Evolutionary conservation across 2,797 vertebrate genomes (phyloP).

Genomic region (Hippocampus kuda): DNA sequence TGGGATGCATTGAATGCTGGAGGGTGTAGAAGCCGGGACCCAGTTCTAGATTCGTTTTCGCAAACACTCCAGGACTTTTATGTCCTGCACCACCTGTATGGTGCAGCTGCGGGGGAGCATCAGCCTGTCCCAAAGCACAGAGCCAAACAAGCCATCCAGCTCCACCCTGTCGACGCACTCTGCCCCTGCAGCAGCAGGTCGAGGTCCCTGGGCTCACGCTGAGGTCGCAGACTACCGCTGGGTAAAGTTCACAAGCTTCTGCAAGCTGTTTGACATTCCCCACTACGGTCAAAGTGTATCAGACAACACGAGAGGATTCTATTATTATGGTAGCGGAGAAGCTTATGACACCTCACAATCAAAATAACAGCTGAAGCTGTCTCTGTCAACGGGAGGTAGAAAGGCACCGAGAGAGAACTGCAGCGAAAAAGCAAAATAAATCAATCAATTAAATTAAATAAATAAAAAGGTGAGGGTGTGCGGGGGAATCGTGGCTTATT

Average conservation of each 20-base stretch:
- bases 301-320: constrained; percentile 54
- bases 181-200: constrained; percentile 50
- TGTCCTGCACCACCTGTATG: constrained; percentile 49
- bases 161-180: constrained; percentile 29
- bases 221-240: constrained; percentile 52
- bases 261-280: constrained; percentile 67
- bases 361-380: constrained; percentile 16
- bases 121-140: constrained; percentile 49
- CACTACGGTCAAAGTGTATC: constrained; percentile 65
- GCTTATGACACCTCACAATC: constrained; percentile 17
- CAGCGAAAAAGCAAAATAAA: constrained; percentile 35
- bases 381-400: constrained; percentile 44
- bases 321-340: constrained; percentile 36
- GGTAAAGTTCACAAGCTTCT: constrained; percentile 64
- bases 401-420: constrained; percentile 44
- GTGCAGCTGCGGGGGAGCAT: constrained; percentile 45
- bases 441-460: constrained; percentile 8
- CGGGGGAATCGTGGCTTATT: constrained; percentile 47
- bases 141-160: constrained; percentile 46
- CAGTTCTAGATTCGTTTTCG: constrained; percentile 35
- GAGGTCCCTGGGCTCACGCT: constrained; percentile 49
- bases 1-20: constrained; percentile 16
- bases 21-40: constrained; percentile 25
- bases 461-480: no score
- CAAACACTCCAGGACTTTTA: constrained; percentile 23